These are phyloP conservation scores for Sinella curviseta DNA, from an alignment of 1,140 invertebrate species.

Conservation along the genomic window DNA sequence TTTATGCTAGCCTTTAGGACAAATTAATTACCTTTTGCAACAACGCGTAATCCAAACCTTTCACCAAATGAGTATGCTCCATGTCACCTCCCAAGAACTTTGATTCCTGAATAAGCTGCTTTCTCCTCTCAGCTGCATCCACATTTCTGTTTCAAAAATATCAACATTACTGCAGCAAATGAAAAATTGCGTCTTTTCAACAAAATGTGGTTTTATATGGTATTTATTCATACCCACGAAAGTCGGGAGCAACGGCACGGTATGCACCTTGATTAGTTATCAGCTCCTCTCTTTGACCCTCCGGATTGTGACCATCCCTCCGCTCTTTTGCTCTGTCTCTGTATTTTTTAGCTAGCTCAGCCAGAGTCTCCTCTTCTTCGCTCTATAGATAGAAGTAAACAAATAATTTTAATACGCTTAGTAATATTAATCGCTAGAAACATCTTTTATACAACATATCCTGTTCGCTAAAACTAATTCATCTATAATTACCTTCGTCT, in stretches of 20 bases:
- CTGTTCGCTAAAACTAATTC: not conserved
- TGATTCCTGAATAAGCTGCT: conserved; percentile 97
- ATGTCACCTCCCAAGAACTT: conserved; percentile 99
- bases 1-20: not conserved
- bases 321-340: conserved; percentile 90
- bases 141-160: conserved; percentile 60
- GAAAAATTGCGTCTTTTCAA: conserved; percentile 24
- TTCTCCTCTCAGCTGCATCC: conserved; percentile 91
- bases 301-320: conserved; percentile 79
- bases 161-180: no score
- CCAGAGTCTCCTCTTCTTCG: conserved; percentile 95
- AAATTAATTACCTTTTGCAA: conserved; percentile 79
- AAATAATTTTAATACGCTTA: no score
- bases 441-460: no score
- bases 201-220: no score
- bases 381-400: conserved; percentile 66
- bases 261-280: conserved; percentile 86
- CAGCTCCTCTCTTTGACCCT: conserved; percentile 76
- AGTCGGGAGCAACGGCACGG: conserved; percentile 88
- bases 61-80: conserved; percentile 99
- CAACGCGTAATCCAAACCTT: conserved; percentile 98
- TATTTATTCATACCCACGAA: conserved; percentile 44
- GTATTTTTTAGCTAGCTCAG: conserved; percentile 92
- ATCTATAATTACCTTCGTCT: conserved; percentile 35
- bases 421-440: conserved; percentile 91